These are phyloP conservation scores for Felis chaus DNA, from an alignment of 2,113 vertebrate species.

Conservation along the genomic window DNA sequence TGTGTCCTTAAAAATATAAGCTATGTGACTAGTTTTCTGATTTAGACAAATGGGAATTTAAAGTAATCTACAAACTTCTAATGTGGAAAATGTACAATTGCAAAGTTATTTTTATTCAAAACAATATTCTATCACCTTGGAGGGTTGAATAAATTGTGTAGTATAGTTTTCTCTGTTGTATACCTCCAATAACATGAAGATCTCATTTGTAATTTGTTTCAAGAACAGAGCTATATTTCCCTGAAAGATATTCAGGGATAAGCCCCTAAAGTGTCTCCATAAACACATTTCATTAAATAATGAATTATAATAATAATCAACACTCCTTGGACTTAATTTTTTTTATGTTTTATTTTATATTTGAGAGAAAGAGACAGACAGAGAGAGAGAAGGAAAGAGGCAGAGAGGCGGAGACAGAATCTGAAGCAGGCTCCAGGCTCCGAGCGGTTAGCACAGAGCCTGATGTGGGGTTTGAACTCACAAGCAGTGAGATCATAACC, in stretches of 20 bases:
- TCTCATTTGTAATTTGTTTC: constrained; percentile 72
- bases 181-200: constrained; percentile 70
- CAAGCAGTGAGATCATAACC: no score
- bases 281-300: constrained; percentile 76
- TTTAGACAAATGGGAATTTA: neutral
- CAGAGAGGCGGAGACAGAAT: no score
- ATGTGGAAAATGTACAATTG: neutral
- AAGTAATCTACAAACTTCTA: neutral
- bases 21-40: neutral
- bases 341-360: no score
- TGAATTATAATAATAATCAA: constrained; percentile 53
- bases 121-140: constrained; percentile 52
- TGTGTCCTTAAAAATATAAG: neutral
- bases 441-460: no score
- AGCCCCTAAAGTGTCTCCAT: constrained; percentile 63
- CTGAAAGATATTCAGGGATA: constrained; percentile 73
- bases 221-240: constrained; percentile 75
- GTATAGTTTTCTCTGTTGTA: constrained; percentile 47
- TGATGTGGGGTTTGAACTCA: no score
- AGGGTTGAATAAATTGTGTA: constrained; percentile 43
- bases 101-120: constrained; percentile 61
- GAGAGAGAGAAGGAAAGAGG: no score
- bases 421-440: no score
- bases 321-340: constrained; percentile 7
- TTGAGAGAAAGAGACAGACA: no score